Evolutionary conservation across 2,888 invertebrate species (phyloP).

Genomic region (Phaonia tiefii): DNA sequence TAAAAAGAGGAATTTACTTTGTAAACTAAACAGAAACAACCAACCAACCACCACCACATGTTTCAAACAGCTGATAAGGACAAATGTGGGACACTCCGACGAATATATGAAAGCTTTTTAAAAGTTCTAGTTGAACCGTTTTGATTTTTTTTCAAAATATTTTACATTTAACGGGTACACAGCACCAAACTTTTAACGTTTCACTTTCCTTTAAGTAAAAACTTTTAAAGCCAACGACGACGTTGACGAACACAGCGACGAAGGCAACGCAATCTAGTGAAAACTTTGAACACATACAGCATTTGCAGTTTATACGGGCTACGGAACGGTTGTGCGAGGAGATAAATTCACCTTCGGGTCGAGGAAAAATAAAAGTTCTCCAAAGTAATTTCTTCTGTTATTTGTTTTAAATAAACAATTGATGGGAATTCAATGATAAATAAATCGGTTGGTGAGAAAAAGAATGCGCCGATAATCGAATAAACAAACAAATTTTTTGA

Average conservation of each 20-base stretch:
- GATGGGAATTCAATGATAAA: neutral
- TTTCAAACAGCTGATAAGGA: neutral
- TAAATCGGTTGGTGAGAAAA: neutral
- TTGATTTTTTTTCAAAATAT: neutral
- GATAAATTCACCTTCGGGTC: neutral
- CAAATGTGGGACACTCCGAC: too few relatives aligned
- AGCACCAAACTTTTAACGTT: neutral
- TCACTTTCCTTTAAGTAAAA: conserved; percentile 15
- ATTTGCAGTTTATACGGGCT: conserved; percentile 18
- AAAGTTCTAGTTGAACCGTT: neutral
- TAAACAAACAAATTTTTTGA: neutral
- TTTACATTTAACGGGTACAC: neutral
- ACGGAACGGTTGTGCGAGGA: conserved; percentile 23
- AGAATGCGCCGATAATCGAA: neutral
- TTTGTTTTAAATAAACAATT: conserved; percentile 26
- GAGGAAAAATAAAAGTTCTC: neutral
- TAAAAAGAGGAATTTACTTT: too few relatives aligned
- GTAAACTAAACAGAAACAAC: neutral
- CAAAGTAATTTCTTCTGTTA: too few relatives aligned
- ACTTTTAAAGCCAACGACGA: conserved; percentile 16
- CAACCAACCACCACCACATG: neutral
- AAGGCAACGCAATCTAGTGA: neutral
- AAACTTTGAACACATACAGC: conserved; percentile 20
- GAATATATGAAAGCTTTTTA: neutral
- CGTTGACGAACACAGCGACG: neutral